phyloP scores from a whole-genome alignment of 2,888 invertebrate genomes.

The Malthinus flaveolus region DNA sequence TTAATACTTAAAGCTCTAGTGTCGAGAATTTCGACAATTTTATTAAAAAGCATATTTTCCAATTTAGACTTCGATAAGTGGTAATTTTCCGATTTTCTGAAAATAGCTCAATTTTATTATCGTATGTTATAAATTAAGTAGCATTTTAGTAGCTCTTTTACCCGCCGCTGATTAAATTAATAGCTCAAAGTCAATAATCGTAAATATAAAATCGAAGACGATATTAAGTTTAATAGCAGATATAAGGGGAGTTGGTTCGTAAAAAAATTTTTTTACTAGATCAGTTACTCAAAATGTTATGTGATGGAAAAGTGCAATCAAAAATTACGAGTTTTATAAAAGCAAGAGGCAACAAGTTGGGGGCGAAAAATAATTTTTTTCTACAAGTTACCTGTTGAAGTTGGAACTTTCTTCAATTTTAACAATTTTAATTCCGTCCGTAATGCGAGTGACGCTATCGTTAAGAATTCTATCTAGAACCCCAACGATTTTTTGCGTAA shows the following conservation, averaged over 20 bases:
- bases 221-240: conserved; percentile 3
- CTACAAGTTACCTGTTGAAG: conserved; percentile 1
- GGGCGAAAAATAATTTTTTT: background rate
- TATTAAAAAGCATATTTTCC: background rate
- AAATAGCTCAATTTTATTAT: conserved; percentile 1
- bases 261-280: conserved; percentile 4
- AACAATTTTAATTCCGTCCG: background rate
- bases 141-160: background rate
- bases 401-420: background rate
- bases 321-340: too few species aligned
- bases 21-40: background rate
- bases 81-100: background rate
- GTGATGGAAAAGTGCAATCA: background rate
- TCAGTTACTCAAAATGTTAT: background rate
- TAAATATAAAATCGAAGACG: conserved; percentile 7
- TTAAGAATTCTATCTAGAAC: background rate
- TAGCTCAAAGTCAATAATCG: conserved; percentile 7
- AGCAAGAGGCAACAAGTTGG: too few species aligned
- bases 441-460: background rate
- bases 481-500: background rate
- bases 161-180: conserved; percentile 6
- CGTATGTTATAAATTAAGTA: background rate
- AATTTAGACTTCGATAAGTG: background rate
- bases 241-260: background rate
- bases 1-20: background rate